A percentile compares a stretch with the other conserved stretches of the same genome.
phyloP scores from a whole-genome alignment of 2,113 vertebrate species.

The Cisticola juncidis region DNA sequence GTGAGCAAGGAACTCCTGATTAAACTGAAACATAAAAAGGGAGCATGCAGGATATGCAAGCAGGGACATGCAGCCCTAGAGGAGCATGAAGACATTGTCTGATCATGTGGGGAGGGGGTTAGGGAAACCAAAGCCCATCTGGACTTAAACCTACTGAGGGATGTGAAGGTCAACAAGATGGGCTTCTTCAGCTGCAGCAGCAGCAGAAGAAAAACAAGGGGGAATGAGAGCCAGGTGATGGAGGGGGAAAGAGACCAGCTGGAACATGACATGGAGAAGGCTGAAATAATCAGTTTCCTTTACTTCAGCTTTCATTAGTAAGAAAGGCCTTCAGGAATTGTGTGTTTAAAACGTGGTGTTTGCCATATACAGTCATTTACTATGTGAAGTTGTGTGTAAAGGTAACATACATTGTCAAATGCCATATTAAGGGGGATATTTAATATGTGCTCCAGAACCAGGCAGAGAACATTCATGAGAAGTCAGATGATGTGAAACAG shows the following conservation, averaged over 20 bases:
- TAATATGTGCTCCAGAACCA: neutral
- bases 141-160: neutral
- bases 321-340: neutral
- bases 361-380: neutral
- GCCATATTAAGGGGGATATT: neutral
- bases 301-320: neutral
- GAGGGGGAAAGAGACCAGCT: neutral
- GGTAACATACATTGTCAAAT: accelerated
- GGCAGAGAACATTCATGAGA: neutral
- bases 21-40: neutral
- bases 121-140: neutral
- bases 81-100: neutral
- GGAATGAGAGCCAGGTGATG: neutral
- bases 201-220: neutral
- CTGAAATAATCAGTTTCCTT: neutral
- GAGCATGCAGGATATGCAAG: neutral
- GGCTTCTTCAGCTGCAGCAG: neutral
- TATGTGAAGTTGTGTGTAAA: accelerated
- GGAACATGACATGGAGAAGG: neutral
- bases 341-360: neutral
- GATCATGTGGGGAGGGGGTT: neutral
- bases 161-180: neutral
- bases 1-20: neutral
- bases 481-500: neutral
- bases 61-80: neutral